Base-by-base conservation (phyloP, 2,113 vertebrate species). In the Vulpes lagopus region DNA sequence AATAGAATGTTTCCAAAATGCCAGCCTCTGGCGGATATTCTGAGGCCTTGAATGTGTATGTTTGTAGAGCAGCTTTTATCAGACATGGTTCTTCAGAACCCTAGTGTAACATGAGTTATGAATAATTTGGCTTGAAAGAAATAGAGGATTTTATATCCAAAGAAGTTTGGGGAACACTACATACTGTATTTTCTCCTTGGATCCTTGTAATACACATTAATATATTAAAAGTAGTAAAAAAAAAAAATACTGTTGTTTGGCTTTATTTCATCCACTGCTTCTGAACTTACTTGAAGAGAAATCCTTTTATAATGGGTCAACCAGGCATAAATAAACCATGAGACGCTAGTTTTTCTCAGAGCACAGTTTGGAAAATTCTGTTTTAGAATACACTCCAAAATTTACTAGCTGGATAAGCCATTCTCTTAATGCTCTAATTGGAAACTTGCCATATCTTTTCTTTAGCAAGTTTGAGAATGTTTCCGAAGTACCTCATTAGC, bases 221-320 rank as follows among this genome's bases (percentile, higher is more conserved):
- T 35, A 73, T 67, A 83, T 27, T 64, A 86, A 65, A 83, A 30
- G 22, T 49, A 60, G 2, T 94, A 79, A 82, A 97, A 97, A 89
- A 97, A 89, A 80, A 97, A 89, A 80, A 35, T 55, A 62, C 16
- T 65, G n/a, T 65, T 73, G 1, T 55, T 97, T 91, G 80, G 16
- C 35, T 88, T 94, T 92, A 67, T 80, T 95, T 95, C 91, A 57
- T 16, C 8, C 19, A 84, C 67, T 91, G n/a, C 89, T 97, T 96
- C 27, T 35, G 84, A 86, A 86, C 16, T 15, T 89, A 76, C 11
- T 92, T 60, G 30, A 64, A 67, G 43, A 86, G 23, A 91, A 93
- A 67, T 73, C 64, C 8, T 91, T 81, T 93, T 57, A 94, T 79
- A 80, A 60, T 80, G 49, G 11, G 16, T 78, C 35, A 81, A 55